These are phyloP conservation scores for Latheticus oryzae DNA, from an alignment of 2,888 invertebrate genomes.

Conservation along the genomic window DNA sequence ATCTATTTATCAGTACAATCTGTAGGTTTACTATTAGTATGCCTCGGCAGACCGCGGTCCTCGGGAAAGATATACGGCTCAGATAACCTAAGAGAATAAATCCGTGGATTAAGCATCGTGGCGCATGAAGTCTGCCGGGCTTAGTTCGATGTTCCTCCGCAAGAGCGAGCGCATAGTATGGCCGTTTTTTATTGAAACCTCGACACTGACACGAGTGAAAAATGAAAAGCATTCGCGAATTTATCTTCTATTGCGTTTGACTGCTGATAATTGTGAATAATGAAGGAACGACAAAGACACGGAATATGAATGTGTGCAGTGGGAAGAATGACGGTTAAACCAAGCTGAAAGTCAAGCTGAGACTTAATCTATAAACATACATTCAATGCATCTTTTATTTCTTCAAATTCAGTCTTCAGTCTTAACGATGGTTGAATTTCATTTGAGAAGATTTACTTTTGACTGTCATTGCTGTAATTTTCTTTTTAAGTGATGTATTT, in stretches of 20 bases:
- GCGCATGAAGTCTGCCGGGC: conserved; percentile 58
- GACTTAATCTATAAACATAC: too few species aligned
- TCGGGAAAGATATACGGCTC: conserved; percentile 64
- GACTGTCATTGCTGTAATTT: background rate
- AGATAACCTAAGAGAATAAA: conserved; percentile 66
- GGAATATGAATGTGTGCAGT: conserved; percentile 59
- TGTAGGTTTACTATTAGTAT: conserved; percentile 66
- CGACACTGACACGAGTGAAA: conserved; percentile 33
- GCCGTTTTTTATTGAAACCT: conserved; percentile 40
- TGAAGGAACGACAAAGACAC: conserved; percentile 29
- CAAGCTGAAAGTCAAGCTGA: conserved; percentile 61
- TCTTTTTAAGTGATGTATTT: conserved; percentile 8
- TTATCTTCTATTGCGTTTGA: conserved; percentile 24
- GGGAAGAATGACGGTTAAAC: conserved; percentile 56
- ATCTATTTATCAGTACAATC: conserved; percentile 66
- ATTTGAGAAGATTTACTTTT: background rate
- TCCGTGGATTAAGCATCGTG: conserved; percentile 63
- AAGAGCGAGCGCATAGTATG: conserved; percentile 32
- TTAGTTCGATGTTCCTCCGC: conserved; percentile 44
- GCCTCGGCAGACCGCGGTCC: conserved; percentile 63
- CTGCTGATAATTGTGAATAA: conserved; percentile 38
- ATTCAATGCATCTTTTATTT: too few species aligned
- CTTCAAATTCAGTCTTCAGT: too few species aligned
- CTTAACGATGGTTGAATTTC: background rate
- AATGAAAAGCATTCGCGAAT: conserved; percentile 28